Base-by-base conservation (phyloP, 2,797 vertebrate species). In the Microchirus variegatus region DNA sequence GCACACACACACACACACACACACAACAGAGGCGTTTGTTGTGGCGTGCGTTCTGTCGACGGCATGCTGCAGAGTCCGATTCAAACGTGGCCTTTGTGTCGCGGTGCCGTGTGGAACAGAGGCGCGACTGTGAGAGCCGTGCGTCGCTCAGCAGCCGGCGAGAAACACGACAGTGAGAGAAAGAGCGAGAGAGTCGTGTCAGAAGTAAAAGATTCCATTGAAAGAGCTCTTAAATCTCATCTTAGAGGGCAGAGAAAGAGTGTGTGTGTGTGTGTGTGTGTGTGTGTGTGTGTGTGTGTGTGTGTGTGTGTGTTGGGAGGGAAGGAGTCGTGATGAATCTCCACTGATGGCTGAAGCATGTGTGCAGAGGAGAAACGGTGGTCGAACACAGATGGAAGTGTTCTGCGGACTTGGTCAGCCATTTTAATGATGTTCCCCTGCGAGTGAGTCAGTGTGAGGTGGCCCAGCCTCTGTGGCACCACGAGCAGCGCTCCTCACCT, bases 51-150 rank as follows among this genome's bases (percentile, higher is more conserved):
- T 78, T 90, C 84, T 59, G 78, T 91, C 81, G 89, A 88, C 79
- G 79, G 88, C 86, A 67, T 87, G 85, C 80, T 85, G 87, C 88
- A 82, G 79, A 85, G 83, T 81, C 64, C 76, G 87, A 85, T 90
- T 93, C 90, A 92, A 95, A 95, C 93, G 92, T 92, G 90, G 85
- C 89, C 93, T 94, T 96, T 93, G 92, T 95, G 92, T 87, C 75
- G 77, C 63, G 64, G 63, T n/a, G 56, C 81, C 75, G 81, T 78
- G 75, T 31, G 31, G 90, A 94, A 94, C 93, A 94, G 90, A 94
- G 90, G 78, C 67, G 72, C 85, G n/a, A 93, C 88, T 95, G 91
- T 93, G 81, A 80, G 84, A 60, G 74, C 76, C 40, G 75, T 31
- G 67, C 67, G 77, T 87, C 73, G 84, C 86, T 87, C 83, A 59